Percentiles rank a stretch among this genome's conserved stretches.
Evolutionary conservation across 2,797 vertebrate genomes (phyloP).

Genomic region (Helarctos malayanus): DNA sequence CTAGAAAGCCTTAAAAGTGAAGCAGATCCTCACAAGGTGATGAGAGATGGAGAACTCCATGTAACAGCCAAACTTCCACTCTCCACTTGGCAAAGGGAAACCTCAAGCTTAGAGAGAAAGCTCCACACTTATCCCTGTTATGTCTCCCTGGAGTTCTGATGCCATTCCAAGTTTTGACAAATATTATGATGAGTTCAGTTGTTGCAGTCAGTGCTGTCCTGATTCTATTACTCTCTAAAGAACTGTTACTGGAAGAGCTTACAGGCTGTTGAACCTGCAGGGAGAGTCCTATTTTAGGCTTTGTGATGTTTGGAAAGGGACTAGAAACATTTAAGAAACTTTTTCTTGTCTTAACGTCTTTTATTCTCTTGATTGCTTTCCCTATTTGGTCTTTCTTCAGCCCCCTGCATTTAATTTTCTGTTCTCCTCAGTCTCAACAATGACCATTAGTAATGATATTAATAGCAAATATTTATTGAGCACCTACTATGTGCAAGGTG

Average conservation of each 20-base stretch:
- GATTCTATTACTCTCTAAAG: neutral
- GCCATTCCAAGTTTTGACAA: constrained; percentile 65
- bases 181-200: constrained; percentile 31
- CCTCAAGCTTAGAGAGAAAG: constrained; percentile 37
- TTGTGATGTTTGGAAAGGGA: neutral
- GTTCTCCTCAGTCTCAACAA: neutral
- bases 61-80: constrained; percentile 71
- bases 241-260: neutral
- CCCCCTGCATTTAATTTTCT: neutral
- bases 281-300: constrained; percentile 50
- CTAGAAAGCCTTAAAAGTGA: constrained; percentile 54
- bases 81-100: constrained; percentile 55
- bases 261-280: neutral
- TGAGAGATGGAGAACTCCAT: constrained; percentile 61
- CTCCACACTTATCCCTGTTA: constrained; percentile 9
- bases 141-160: constrained; percentile 50
- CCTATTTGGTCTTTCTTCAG: neutral
- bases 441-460: neutral
- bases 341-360: neutral
- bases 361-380: neutral
- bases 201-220: neutral
- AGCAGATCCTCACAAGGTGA: constrained; percentile 48
- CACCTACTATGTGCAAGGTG: neutral
- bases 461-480: neutral
- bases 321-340: neutral